Percentiles rank a stretch among this genome's conserved stretches.
Evolutionary conservation across 1,140 invertebrate genomes (phyloP).

Genomic region (Acromyrmex echinatior): DNA sequence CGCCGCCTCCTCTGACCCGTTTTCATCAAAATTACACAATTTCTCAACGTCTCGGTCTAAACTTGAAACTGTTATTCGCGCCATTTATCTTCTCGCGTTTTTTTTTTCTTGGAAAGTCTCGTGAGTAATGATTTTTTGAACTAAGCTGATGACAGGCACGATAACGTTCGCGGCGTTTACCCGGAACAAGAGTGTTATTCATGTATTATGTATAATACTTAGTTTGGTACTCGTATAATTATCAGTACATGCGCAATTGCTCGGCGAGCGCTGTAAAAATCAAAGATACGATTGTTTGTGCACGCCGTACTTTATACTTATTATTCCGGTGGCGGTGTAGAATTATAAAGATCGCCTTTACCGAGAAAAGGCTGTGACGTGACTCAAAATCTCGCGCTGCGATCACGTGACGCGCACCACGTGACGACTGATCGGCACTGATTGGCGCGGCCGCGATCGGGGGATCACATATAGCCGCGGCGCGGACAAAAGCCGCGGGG

Average conservation of each 20-base stretch:
- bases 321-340: neutral
- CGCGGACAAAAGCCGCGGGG: constrained; percentile 62
- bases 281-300: neutral
- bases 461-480: constrained; percentile 62
- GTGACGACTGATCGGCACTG: neutral
- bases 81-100: constrained; percentile 5
- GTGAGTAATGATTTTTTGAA: constrained; percentile 25
- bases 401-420: constrained; percentile 40
- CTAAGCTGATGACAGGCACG: neutral
- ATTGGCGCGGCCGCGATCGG: constrained; percentile 51
- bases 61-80: constrained; percentile 1
- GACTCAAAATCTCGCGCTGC: constrained; percentile 51
- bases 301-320: neutral
- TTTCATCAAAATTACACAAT: constrained; percentile 22
- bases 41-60: neutral
- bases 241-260: neutral
- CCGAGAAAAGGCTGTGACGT: constrained; percentile 45
- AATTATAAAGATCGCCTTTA: constrained; percentile 12
- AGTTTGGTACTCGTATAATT: constrained; percentile 2
- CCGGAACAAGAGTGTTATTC: constrained; percentile 35
- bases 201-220: neutral
- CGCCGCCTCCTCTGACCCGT: neutral
- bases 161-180: constrained; percentile 37
- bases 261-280: too few relatives aligned
- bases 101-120: constrained; percentile 4